Percentiles rank a stretch among this genome's conserved stretches.
These are phyloP conservation scores for Lithobates pipiens DNA, from an alignment of 2,797 vertebrate genomes.

Conservation along the genomic window DNA sequence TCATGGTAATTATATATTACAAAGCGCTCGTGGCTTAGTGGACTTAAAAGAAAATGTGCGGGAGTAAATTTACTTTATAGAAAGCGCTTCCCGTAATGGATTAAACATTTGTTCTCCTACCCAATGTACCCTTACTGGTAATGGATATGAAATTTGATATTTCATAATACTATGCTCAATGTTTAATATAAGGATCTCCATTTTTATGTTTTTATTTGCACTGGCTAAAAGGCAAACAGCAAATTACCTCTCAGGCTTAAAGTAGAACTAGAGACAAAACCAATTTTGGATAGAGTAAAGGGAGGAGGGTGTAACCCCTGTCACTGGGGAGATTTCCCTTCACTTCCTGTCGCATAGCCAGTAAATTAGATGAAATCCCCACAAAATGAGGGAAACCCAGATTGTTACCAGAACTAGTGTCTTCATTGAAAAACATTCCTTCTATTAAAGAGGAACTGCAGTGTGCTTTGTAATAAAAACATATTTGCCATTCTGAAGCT, in stretches of 20 bases:
- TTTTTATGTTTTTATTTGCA: neutral
- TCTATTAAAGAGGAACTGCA: too few species aligned
- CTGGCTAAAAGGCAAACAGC: neutral
- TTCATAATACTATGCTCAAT: neutral
- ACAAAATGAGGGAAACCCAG: too few species aligned
- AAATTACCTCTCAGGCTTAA: neutral
- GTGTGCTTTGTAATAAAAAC: too few species aligned
- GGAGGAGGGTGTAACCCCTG: too few species aligned
- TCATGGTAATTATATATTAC: neutral
- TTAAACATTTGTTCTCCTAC: slow-evolving; percentile 9
- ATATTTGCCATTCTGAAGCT: too few species aligned
- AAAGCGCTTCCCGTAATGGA: slow-evolving; percentile 32
- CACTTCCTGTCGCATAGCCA: too few species aligned
- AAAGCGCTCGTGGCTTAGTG: neutral
- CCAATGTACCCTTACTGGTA: slow-evolving; percentile 10
- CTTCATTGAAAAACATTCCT: too few species aligned
- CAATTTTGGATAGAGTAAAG: too few species aligned
- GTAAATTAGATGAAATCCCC: too few species aligned
- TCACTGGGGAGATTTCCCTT: too few species aligned
- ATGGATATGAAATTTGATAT: slow-evolving; percentile 24
- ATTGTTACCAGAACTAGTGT: too few species aligned
- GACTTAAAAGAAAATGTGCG: slow-evolving; percentile 5
- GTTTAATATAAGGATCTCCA: slow-evolving; percentile 14
- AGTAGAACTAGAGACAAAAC: too few species aligned
- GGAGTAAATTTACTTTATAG: slow-evolving; percentile 18